These are phyloP conservation scores for Griposia aprilina DNA, from an alignment of 2,888 invertebrate genomes.

Conservation along the genomic window DNA sequence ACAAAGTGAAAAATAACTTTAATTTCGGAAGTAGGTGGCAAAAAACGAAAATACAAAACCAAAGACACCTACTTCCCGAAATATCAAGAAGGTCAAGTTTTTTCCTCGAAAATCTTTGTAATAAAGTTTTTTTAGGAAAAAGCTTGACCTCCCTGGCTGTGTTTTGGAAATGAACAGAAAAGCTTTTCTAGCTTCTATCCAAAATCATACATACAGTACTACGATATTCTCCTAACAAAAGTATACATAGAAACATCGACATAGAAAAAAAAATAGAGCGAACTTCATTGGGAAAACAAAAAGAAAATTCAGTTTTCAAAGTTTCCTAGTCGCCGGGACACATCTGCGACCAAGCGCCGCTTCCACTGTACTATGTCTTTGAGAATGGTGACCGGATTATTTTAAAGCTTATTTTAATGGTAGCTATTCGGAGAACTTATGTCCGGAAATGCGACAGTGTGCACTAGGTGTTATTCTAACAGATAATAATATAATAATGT, in stretches of 20 bases:
- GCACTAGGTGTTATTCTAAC: slow-evolving; percentile 65
- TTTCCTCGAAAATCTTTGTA: too few species aligned
- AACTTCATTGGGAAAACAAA: slow-evolving; percentile 58
- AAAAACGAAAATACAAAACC: too few species aligned
- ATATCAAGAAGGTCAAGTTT: too few species aligned
- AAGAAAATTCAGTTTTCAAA: slow-evolving; percentile 60
- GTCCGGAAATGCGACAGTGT: slow-evolving; percentile 70
- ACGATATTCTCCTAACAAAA: slow-evolving; percentile 21
- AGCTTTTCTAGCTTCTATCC: background rate
- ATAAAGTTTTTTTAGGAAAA: too few species aligned
- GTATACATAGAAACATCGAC: slow-evolving; percentile 37
- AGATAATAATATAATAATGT: slow-evolving; percentile 54
- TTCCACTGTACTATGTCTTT: slow-evolving; percentile 73
- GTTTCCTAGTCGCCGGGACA: slow-evolving; percentile 63
- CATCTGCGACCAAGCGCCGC: slow-evolving; percentile 73
- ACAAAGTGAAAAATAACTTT: too few species aligned
- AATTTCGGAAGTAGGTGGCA: too few species aligned
- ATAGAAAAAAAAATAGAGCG: slow-evolving; percentile 39
- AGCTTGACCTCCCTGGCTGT: too few species aligned
- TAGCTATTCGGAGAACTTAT: slow-evolving; percentile 73
- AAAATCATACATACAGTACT: background rate
- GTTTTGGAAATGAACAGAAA: background rate
- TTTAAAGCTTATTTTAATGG: slow-evolving; percentile 83
- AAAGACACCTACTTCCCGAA: too few species aligned
- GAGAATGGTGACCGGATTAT: slow-evolving; percentile 77